Base-by-base conservation (phyloP, 2,888 invertebrate species). In the Oxytorus armatus region DNA sequence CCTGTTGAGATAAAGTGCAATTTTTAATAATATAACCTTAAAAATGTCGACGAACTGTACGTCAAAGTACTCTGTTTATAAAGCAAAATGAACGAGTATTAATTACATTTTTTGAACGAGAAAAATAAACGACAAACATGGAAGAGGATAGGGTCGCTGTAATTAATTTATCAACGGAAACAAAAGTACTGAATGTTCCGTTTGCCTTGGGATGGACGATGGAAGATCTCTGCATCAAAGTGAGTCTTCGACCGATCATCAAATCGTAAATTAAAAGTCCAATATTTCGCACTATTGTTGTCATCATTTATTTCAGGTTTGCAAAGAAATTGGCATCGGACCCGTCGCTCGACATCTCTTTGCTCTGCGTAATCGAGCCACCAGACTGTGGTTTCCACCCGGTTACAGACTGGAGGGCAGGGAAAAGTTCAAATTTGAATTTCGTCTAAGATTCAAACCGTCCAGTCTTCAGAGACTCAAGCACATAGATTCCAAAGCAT, bases 361-460 rank as follows among this genome's bases (percentile, higher is more conserved):
- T 93, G 95, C 96, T 14, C 92, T 98, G 55, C 93, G 96, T 87
- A 93, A 95, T 84, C 93, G 93, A 86, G 94, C 94, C 49, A 93
- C 93, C 74, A 93, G 94, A 85, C 93, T 94, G 85, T 97, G 96
- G 95, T 93, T 96, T 69, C 94, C 95, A 87, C 94, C 96, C 79
- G 95, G 95, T 84, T 93, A 94, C 77, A 91, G 88, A 76, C 90
- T 96, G 23, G 87, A 88, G 61, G 90, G 92, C 11, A 92, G 92
- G 75, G 92, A 92, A 25, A 92, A 92, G 76, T 92, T 93, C 70
- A 94, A 94, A 85, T 95, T 95, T 88, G 96, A 96, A 86, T 95
- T 97, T 85, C 94, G 97, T 81, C 94, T 98, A 87, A 94, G 98
- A 68, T 97, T 95, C 89, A 97, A 96, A 92, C 94, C 95, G 25